These are phyloP conservation scores for Peromyscus maniculatus DNA, from an alignment of 2,113 vertebrate species.

Conservation along the genomic window DNA sequence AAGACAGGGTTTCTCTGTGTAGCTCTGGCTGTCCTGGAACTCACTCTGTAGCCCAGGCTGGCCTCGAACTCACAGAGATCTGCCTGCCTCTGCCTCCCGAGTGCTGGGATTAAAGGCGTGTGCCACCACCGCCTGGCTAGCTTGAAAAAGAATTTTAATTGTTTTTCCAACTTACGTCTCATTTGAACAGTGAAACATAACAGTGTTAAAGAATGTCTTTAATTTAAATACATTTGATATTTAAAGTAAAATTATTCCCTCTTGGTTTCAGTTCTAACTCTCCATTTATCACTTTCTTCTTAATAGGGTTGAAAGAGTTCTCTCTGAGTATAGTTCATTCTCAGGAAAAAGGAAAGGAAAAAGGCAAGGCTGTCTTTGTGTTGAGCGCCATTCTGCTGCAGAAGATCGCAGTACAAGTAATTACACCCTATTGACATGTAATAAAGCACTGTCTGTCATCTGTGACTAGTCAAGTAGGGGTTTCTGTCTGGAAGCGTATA, in stretches of 20 bases:
- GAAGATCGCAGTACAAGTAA: slow-evolving; percentile 94
- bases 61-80: neutral
- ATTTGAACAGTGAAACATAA: neutral
- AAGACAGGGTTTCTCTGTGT: neutral
- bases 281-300: slow-evolving; percentile 73
- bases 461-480: slow-evolving; percentile 42
- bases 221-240: slow-evolving; percentile 43
- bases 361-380: slow-evolving; percentile 91
- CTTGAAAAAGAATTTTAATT: neutral
- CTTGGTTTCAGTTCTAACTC: slow-evolving; percentile 50
- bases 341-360: slow-evolving; percentile 82
- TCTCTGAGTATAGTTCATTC: slow-evolving; percentile 87
- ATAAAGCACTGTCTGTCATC: slow-evolving; percentile 74
- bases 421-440: slow-evolving; percentile 84
- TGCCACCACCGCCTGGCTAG: neutral
- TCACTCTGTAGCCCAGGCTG: neutral
- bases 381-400: slow-evolving; percentile 89
- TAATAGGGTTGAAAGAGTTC: slow-evolving; percentile 90
- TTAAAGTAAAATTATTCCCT: slow-evolving; percentile 45
- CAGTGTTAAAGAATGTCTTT: slow-evolving; percentile 26
- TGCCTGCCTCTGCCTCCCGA: neutral
- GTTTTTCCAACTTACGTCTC: slow-evolving; percentile 27
- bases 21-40: neutral
- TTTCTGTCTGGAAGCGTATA: slow-evolving; percentile 14
- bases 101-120: neutral